Percentiles rank a stretch among this genome's conserved stretches.
Conservation (phyloP, 2,797 vertebrate species). For the Carapus acus region DNA sequence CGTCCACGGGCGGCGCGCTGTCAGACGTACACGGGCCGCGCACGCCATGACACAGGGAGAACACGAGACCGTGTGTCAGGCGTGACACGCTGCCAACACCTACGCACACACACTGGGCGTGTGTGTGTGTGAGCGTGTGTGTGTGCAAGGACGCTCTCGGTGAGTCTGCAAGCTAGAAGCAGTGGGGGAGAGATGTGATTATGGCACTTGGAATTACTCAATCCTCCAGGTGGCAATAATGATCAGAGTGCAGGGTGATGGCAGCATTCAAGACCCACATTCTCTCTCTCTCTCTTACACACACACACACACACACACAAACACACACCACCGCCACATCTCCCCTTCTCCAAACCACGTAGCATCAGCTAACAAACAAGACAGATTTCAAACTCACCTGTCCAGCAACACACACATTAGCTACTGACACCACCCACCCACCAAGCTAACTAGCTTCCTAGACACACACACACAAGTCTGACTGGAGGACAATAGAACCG, state of each 20-base stretch:
- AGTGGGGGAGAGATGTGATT: slow-evolving; percentile 47
- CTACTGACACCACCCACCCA: not conserved
- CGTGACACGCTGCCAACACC: slow-evolving; percentile 25
- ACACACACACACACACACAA: not conserved
- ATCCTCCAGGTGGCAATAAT: slow-evolving; percentile 29
- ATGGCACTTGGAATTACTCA: slow-evolving; percentile 30
- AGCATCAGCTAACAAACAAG: slow-evolving; percentile 23
- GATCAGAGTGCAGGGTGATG: slow-evolving; percentile 22
- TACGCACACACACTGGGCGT: slow-evolving; percentile 7
- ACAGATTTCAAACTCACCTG: not conserved
- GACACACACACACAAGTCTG: slow-evolving; percentile 13
- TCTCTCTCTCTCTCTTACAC: not conserved
- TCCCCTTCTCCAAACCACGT: not conserved
- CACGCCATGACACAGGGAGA: slow-evolving; percentile 20
- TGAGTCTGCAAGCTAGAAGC: slow-evolving; percentile 23
- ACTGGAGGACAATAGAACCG: slow-evolving; percentile 26
- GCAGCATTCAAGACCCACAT: not conserved
- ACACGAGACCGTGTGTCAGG: slow-evolving; percentile 7
- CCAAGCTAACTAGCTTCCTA: slow-evolving; percentile 6
- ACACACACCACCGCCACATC: not conserved
- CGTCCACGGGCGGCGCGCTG: not conserved
- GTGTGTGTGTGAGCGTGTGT: not conserved
- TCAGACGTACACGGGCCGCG: slow-evolving; percentile 27
- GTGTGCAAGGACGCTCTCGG: slow-evolving; percentile 11
- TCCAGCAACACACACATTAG: slow-evolving; percentile 4